Evolutionary conservation across 2,797 vertebrate genomes (phyloP), one percentile per base, ranked within the genome.

Genomic region (Falco naumanni): DNA sequence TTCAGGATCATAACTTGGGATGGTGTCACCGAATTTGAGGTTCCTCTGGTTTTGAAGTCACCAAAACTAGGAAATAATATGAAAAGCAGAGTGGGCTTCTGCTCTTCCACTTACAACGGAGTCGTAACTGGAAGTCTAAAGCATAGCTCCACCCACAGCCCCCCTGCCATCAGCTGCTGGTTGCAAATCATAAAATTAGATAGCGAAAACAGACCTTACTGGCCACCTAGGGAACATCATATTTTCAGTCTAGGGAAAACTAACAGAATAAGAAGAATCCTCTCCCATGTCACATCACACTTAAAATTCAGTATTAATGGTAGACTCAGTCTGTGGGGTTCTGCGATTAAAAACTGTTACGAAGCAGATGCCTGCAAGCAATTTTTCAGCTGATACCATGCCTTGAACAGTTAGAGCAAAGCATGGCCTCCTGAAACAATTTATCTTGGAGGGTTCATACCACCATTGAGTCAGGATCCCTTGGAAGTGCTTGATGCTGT

Each of bases 1-100:
- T 71, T 76, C 72, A 31, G 2, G 21, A 31, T 16, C 1, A 0
- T 10, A 20, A 57, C 20, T 18, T 25, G 31, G 13, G 39, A 14
- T 47, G 10, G 39, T 5, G 24, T 48, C 54, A 37, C 28, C 11
- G 5, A 37, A 13, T 15, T 3, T 56, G 75, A 63, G 41, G 65
- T 13, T 20, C 17, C 68, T 51, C 56, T 33, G 16, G 61, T 34
- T 68, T 43, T 26, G 45, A 45, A 84, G 33, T 29, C 51, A 37
- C 31, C 37, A 39, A 37, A 39, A 16, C 37, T 39, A 65, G 56
- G 34, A 29, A n/a, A 5, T 26, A 48, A 29, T 17, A 21, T 21
- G 20, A 87, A 29, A 87, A 71, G 19, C 8, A 11, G 37, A 75
- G 47, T 37, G n/a, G 69, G 24, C 33, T 84, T 51, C 33, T 21